Evolutionary conservation across 37 sponge, comb jelly and placozoan genomes (phyloP), one percentile per base, ranked within the genome.

Genomic region (Cliona cf. orientalis): DNA sequence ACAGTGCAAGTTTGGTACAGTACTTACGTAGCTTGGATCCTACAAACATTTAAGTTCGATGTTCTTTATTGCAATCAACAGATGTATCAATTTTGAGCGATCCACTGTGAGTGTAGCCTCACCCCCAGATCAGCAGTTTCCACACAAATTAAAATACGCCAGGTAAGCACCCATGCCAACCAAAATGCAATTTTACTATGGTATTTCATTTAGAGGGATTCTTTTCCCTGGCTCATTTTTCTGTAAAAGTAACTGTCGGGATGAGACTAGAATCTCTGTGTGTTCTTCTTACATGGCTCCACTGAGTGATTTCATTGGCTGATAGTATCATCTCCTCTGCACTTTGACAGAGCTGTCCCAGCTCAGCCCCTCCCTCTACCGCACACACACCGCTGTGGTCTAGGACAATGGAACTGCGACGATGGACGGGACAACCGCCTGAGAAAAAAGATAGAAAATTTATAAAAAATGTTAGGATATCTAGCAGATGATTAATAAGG

Each of bases 321-420:
- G 70, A 42, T 1, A 89, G 67, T 28, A 71, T 65, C 14, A 89
- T 56, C 55, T 82, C 78, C 72, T 58, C 56, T 31, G 71, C 78
- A 21, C 31, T 45, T 32, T 83, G 89, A 64, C 89, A 89, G 17
- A 89, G 63, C 25, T 36, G 34, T 2, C 55, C 3, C n/a, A 88
- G 71, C 42, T 82, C 71, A 3, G 2, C 42, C 0, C 6, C 60
- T 3, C 25, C 33, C 2, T 58, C 84, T 11, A 69, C 84, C 7
- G 1, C 21, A 0, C 3, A 53, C 31, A 89, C 72, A 7, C 58
- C 73, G 23, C n/a, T 31, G 23, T 37, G 19, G 22, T 89, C 89
- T 38, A 89, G 71, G 23, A 82, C 77, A 4, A 89, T 14, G 19
- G 71, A 45, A 0, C 62, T 62, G 42, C 60, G 42, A 5, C 35